Percentiles rank a stretch among this genome's conserved stretches.
phyloP scores from a whole-genome alignment of 2,113 vertebrate genomes.

The Chloebia gouldiae region DNA sequence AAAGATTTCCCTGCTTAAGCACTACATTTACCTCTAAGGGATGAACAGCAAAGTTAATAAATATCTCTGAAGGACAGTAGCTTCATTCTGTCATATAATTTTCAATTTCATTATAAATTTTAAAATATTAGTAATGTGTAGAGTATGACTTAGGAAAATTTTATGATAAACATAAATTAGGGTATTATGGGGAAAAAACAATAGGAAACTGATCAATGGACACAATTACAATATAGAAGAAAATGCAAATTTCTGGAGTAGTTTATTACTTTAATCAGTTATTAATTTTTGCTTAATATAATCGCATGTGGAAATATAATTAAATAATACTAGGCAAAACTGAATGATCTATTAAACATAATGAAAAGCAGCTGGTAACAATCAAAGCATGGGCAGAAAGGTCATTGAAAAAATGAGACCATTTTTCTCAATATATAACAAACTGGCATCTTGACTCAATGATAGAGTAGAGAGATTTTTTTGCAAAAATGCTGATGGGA shows the following conservation, averaged over 20 bases:
- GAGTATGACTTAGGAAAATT: not conserved
- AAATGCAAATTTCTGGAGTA: not conserved
- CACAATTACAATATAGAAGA: not conserved
- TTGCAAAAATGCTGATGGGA: slow-evolving; percentile 18
- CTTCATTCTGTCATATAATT: not conserved
- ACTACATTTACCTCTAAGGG: not conserved
- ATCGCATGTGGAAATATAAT: not conserved
- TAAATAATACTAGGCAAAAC: not conserved
- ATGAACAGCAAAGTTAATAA: not conserved
- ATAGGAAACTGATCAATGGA: not conserved
- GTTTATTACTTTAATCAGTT: not conserved
- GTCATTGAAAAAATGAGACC: not conserved
- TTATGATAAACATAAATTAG: not conserved
- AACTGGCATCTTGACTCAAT: not conserved
- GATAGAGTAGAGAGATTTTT: not conserved
- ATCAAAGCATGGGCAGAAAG: not conserved
- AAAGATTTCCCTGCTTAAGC: not conserved
- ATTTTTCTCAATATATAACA: not conserved
- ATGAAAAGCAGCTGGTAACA: not conserved
- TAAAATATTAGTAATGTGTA: not conserved
- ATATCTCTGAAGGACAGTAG: not conserved
- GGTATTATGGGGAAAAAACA: not conserved
- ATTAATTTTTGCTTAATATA: not conserved
- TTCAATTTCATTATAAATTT: not conserved
- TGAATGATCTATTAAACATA: not conserved